Evolutionary conservation across 2,113 vertebrate species (phyloP), one percentile per base, ranked within the genome.

Genomic region (Poecile atricapillus): DNA sequence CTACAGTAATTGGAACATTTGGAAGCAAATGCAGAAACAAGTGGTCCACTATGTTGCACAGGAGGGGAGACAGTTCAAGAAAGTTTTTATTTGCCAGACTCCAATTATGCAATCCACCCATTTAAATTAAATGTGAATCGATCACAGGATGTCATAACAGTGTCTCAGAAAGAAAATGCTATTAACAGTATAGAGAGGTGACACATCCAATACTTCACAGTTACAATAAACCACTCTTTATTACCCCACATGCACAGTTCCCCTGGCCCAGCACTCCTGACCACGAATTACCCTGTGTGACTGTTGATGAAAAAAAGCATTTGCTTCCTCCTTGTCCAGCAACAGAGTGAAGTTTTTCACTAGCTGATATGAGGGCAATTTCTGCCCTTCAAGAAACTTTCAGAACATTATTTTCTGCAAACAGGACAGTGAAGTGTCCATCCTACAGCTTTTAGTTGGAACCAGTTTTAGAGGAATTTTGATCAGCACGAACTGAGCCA

Each of bases 11-110:
- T n/a, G n/a, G n/a, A n/a, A n/a, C n/a, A n/a, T n/a, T n/a, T 16
- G 64, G 56, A 59, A 75, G 41, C 16, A 23, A 33, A 39, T 4
- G 12, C 8, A 83, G 59, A 60, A 90, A 69, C 14, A 73, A 53
- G 16, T 23, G 37, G 9, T 44, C 30, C 24, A 4, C 31, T 27
- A 19, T 20, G 35, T 47, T 58, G 39, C 33, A 47, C 12, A 56
- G 65, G 52, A 87, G 53, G 71, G 18, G 60, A 86, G 52, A 73
- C 17, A 59, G 35, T 55, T 90, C 21, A 31, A 44, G 30, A 30
- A 53, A 68, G 23, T 43, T 75, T 92, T 92, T 91, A 92, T 81
- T 94, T 89, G 15, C 41, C 93, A 79, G 74, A n/a, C 44, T 95
- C 30, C 83, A 70, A 63, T 68, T 85, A 81, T 90, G 69, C 73